Conservation (phyloP, 35 echinoderm and acorn worm species). For the Heliocidaris tuberculata region DNA sequence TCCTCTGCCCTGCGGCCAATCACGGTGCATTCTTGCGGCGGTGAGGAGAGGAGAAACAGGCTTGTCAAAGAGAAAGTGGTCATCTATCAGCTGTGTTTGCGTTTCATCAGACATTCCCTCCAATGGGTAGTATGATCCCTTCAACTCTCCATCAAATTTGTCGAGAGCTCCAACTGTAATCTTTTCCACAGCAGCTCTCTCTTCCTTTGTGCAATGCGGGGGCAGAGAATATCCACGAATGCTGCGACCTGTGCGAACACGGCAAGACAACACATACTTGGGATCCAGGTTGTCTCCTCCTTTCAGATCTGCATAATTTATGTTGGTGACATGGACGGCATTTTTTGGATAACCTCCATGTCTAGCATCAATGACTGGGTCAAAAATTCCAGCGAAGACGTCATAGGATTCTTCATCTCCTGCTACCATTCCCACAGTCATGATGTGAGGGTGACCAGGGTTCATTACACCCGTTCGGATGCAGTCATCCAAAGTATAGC, state of each 20-base stretch:
- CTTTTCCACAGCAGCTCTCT: constrained; percentile 81
- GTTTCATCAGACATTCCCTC: constrained; percentile 96
- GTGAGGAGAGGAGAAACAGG: constrained; percentile 97
- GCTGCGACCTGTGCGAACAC: constrained; percentile 94
- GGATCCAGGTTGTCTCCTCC: constrained; percentile 81
- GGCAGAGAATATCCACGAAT: constrained; percentile 92
- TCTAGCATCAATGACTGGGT: constrained; percentile 93
- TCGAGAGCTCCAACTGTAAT: constrained; percentile 74
- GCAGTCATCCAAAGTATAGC: constrained; percentile 70
- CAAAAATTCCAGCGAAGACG: constrained; percentile 84
- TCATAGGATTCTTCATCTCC: constrained; percentile 98
- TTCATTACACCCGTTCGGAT: constrained; percentile 86
- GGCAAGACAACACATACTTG: constrained; percentile 89
- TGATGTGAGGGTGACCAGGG: constrained; percentile 97
- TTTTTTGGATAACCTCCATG: constrained; percentile 89
- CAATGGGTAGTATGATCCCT: constrained; percentile 88
- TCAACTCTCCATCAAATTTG: constrained; percentile 75
- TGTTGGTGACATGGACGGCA: constrained; percentile 80
- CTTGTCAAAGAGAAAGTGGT: constrained; percentile 98
- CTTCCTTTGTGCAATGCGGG: constrained; percentile 78
- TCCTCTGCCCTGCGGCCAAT: constrained; percentile 96
- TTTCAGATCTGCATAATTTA: constrained; percentile 75
- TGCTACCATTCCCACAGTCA: constrained; percentile 98
- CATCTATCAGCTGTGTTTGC: constrained; percentile 90
- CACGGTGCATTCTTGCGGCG: constrained; percentile 89